Base-by-base conservation (phyloP, 2,888 invertebrate genomes). In the Tinea trinotella region DNA sequence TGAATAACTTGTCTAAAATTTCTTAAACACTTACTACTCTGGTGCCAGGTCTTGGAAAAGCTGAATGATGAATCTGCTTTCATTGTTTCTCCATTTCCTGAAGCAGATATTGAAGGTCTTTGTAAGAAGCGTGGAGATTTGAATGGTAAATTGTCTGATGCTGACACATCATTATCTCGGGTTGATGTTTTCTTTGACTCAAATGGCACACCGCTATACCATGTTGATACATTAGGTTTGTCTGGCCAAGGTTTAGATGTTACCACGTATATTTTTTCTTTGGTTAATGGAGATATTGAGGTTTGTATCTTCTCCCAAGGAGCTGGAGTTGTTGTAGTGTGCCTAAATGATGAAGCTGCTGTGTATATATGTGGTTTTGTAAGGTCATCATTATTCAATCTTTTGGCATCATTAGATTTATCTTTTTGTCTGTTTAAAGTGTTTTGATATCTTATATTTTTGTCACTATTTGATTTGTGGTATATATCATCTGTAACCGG, bases 201-300 rank as follows among this genome's bases (percentile, higher is more conserved):
- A 62, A 77, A 78, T 4, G 66, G 60, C 50, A 74, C 65, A 40
- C 67, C 58, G 40, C 66, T 63, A 58, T 78, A 72, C 71, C 74
- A 76, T 49, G 76, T 72, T n/a, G 75, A 63, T 34, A 57, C 61
- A 56, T 73, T 56, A 30, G 13, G 10, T 34, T 66, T 61, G 50
- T 76, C 80, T 59, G 68, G 74, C 79, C 87, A 86, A 13, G 92
- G 88, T 64, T 92, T 90, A 0, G 95, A 93, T 2, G 95, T 95
- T 0, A 95, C 94, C 1, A 95, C 92, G 62, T 94, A 94, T 0
- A 94, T 89, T 67, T 92, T 92, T 76, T 95, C 94, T 64, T 92
- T 91, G 3, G 92, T 93, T 56, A 90, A 75, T n/a, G 93, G 90
- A 9, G 93, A 92, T 66, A 93, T 90, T 13, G 92, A 90, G 1